Evolutionary conservation across 1,140 invertebrate genomes (phyloP).

Genomic region (Formica exsecta): DNA sequence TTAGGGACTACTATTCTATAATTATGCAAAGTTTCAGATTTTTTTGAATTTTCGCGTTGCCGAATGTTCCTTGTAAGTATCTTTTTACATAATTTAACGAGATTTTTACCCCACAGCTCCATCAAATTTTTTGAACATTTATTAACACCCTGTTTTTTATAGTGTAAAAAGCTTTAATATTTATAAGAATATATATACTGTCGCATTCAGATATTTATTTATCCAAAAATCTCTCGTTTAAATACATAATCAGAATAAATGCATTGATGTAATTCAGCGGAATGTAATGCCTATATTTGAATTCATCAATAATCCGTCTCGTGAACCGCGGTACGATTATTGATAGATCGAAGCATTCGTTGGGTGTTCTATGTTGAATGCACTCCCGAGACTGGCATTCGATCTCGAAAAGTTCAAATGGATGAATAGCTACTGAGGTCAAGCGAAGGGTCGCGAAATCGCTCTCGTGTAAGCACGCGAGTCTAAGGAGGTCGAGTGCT

Average conservation of each 20-base stretch:
- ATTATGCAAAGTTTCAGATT: too few relatives aligned
- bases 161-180: too few relatives aligned
- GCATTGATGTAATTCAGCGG: conserved; percentile 3
- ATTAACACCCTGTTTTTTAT: too few relatives aligned
- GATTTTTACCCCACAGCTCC: too few relatives aligned
- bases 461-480: conserved; percentile 57
- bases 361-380: conserved; percentile 29
- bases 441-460: conserved; percentile 59
- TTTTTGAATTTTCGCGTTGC: too few relatives aligned
- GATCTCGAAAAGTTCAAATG: conserved; percentile 55
- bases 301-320: conserved; percentile 29
- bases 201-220: neutral
- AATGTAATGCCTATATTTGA: neutral
- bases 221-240: neutral
- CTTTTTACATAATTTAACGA: neutral
- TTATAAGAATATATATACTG: too few relatives aligned
- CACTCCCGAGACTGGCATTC: conserved; percentile 19
- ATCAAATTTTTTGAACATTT: too few relatives aligned
- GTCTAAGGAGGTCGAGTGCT: conserved; percentile 73
- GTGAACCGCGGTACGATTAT: neutral
- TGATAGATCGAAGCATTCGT: neutral
- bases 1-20: too few relatives aligned
- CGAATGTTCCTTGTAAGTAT: too few relatives aligned
- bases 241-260: neutral
- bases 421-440: conserved; percentile 64